Evolutionary conservation across 2,113 vertebrate species (phyloP), one percentile per base, ranked within the genome.

Genomic region (Caranx ignobilis): DNA sequence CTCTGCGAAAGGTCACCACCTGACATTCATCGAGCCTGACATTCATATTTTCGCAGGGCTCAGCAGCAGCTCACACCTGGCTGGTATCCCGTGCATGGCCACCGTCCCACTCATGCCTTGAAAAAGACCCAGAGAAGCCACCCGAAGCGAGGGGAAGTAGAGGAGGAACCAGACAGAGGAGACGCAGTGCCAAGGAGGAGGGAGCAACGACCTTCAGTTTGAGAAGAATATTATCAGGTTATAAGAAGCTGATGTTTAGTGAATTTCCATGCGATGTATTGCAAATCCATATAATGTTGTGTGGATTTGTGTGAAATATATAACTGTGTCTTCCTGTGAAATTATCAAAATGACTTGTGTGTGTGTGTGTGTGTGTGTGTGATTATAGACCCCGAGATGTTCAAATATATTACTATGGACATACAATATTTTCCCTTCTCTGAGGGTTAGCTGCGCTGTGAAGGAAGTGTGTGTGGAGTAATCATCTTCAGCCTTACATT

Each of bases 1-100:
- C 21, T 59, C 54, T 37, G 84, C 8, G 57, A 92, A 89, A 93
- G 85, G 81, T 89, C 67, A 41, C 31, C 32, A 48, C 71, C 70
- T 68, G 56, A 71, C 78, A 79, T 88, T 88, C 59, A 76, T 84
- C 31, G n/a, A 71, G 47, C 11, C 32, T 75, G 71, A 82, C 63
- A 37, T 78, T 81, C 34, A 13, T 81, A 39, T 83, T 70, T 79
- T 82, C 72, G 26, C 83, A 84, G 82, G 35, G 63, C 48, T 72
- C 71, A 56, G 60, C 61, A 74, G 66, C 66, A 75, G 80, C 65
- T 13, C 54, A 75, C 76, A 71, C 77, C 81, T 80, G 77, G 75
- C 86, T 45, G 60, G 64, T 45, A 75, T 78, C 26, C 66, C 6
- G 35, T 47, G 55, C 71, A 59, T 71, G 78, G 80, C 86, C 57